Evolutionary conservation across 2,888 invertebrate species (phyloP).

Genomic region (Agrochola lychnidis): DNA sequence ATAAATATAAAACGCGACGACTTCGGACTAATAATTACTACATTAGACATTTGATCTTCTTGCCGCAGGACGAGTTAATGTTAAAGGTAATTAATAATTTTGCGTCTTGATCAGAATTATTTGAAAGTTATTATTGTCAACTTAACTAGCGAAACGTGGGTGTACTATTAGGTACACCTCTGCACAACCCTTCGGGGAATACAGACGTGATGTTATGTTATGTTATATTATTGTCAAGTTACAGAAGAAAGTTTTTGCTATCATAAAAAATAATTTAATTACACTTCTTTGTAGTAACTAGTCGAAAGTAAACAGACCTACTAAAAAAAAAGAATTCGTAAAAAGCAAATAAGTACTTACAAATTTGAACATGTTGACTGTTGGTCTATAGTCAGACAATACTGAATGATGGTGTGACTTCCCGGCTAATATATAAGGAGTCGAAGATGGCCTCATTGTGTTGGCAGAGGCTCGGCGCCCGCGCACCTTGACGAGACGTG

Average conservation of each 20-base stretch:
- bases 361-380: conserved; percentile 89
- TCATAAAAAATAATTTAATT: not conserved
- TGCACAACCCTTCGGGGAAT: too few relatives aligned
- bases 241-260: not conserved
- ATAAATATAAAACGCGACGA: conserved; percentile 17
- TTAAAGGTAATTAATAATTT: not conserved
- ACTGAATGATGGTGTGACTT: conserved; percentile 78
- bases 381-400: conserved; percentile 74
- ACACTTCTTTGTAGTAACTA: not conserved
- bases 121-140: not conserved
- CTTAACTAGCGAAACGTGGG: too few relatives aligned
- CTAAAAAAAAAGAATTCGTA: not conserved
- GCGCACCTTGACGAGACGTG: conserved; percentile 81
- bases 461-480: conserved; percentile 82
- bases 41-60: conserved; percentile 18
- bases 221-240: not conserved
- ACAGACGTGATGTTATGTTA: too few relatives aligned
- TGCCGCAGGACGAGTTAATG: not conserved
- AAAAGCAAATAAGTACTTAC: conserved; percentile 78
- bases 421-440: conserved; percentile 84
- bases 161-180: too few relatives aligned
- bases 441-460: conserved; percentile 82
- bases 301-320: not conserved
- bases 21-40: conserved; percentile 22
- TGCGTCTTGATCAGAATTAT: too few relatives aligned